Percentiles rank a stretch among this genome's conserved stretches.
Conservation (phyloP, 2,113 vertebrate species). For the Lasiurus cinereus region DNA sequence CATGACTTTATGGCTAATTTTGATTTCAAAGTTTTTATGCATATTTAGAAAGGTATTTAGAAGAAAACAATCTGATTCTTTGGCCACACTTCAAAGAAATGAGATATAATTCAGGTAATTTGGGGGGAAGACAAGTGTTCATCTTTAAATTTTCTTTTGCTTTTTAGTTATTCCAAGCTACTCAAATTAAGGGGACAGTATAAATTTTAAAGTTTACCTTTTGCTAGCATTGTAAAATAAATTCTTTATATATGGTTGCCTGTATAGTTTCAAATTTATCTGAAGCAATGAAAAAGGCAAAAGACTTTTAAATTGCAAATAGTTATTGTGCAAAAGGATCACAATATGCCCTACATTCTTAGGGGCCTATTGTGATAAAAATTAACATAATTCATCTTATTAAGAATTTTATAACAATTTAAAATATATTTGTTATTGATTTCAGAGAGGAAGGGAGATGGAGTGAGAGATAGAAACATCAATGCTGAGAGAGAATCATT, state of each 20-base stretch:
- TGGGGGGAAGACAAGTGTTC: not conserved
- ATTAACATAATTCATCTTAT: not conserved
- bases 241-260: not conserved
- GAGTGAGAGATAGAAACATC: too few species aligned
- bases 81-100: not conserved
- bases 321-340: not conserved
- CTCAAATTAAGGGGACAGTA: not conserved
- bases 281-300: not conserved
- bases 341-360: not conserved
- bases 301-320: not conserved
- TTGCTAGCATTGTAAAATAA: not conserved
- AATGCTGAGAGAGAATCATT: too few species aligned
- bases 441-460: too few species aligned
- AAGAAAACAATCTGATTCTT: not conserved
- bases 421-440: too few species aligned
- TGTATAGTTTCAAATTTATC: not conserved
- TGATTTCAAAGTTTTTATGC: conserved; percentile 26
- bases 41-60: conserved; percentile 11
- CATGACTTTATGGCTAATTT: conserved; percentile 18
- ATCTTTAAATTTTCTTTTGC: not conserved
- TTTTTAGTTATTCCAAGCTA: conserved; percentile 4
- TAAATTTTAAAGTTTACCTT: not conserved
- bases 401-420: not conserved
- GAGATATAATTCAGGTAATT: not conserved
- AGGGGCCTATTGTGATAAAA: not conserved